Evolutionary conservation across 2,113 vertebrate species (phyloP).

Genomic region (Laticauda colubrina): DNA sequence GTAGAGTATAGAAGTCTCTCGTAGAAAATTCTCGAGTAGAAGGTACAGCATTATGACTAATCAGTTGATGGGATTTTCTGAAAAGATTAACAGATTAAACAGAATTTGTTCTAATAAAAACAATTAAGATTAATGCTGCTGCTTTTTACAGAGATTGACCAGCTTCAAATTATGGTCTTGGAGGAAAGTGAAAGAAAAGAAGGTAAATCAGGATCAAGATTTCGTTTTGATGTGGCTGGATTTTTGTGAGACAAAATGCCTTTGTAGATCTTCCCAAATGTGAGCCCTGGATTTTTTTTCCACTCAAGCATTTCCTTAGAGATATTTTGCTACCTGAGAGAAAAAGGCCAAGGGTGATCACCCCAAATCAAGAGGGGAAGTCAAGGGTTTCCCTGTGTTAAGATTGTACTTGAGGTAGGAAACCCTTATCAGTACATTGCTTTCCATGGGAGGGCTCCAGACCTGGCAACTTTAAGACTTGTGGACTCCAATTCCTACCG

Average conservation of each 20-base stretch:
- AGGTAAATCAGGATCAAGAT: background rate
- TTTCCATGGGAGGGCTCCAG: background rate
- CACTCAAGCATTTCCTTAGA: background rate
- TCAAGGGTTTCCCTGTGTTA: background rate
- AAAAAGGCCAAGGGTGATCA: background rate
- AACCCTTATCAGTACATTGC: background rate
- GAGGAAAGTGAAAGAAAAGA: background rate
- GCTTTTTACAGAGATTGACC: background rate
- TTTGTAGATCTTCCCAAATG: background rate
- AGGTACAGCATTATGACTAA: no score
- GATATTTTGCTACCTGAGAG: background rate
- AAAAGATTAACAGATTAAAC: background rate
- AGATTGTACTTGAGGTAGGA: background rate
- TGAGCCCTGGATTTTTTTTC: background rate
- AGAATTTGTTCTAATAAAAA: background rate
- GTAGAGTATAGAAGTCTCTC: no score
- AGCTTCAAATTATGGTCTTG: background rate
- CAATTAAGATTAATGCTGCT: background rate
- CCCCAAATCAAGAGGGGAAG: background rate
- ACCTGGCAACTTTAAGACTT: no score
- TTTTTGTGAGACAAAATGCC: background rate
- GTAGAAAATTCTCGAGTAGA: background rate
- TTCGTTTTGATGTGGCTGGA: background rate
- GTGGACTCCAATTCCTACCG: no score
- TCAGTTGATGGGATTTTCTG: background rate